Evolutionary conservation across 1,140 invertebrate genomes (phyloP).

Genomic region (Mesaphorura yosii): DNA sequence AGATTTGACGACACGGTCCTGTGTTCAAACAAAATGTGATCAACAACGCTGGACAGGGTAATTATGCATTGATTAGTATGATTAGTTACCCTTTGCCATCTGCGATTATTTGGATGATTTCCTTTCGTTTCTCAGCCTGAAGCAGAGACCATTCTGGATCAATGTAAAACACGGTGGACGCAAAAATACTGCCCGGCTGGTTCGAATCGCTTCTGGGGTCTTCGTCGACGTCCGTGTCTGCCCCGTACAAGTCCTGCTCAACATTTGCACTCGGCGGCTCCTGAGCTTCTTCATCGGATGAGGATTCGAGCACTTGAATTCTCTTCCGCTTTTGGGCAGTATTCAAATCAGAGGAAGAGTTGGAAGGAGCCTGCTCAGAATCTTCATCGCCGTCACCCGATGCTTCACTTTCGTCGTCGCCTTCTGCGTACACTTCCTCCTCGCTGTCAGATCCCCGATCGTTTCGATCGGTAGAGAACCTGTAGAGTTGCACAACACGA

Average conservation of each 20-base stretch:
- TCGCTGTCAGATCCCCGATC: conserved; percentile 34
- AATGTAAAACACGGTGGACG: conserved; percentile 13
- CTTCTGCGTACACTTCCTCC: conserved; percentile 34
- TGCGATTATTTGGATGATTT: conserved; percentile 27
- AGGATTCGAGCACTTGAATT: background rate
- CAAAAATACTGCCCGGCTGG: no score
- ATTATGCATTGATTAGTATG: no score
- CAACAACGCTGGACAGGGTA: no score
- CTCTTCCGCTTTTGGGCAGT: background rate
- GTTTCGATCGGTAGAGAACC: conserved; percentile 33
- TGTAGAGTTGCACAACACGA: conserved; percentile 13
- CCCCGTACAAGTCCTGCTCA: conserved; percentile 24
- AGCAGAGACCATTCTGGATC: background rate
- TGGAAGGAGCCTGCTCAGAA: no score
- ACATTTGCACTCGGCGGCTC: conserved; percentile 1
- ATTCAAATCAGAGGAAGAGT: no score
- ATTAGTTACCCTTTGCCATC: conserved; percentile 31
- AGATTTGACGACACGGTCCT: no score
- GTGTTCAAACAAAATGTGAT: no score
- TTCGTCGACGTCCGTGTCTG: conserved; percentile 29
- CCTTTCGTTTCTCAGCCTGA: conserved; percentile 11
- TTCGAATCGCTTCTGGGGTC: conserved; percentile 18
- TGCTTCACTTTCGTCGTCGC: conserved; percentile 3
- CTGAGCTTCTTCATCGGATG: background rate
- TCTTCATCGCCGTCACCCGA: background rate